phyloP scores from a whole-genome alignment of 2,797 vertebrate genomes.

The Danionella dracula region DNA sequence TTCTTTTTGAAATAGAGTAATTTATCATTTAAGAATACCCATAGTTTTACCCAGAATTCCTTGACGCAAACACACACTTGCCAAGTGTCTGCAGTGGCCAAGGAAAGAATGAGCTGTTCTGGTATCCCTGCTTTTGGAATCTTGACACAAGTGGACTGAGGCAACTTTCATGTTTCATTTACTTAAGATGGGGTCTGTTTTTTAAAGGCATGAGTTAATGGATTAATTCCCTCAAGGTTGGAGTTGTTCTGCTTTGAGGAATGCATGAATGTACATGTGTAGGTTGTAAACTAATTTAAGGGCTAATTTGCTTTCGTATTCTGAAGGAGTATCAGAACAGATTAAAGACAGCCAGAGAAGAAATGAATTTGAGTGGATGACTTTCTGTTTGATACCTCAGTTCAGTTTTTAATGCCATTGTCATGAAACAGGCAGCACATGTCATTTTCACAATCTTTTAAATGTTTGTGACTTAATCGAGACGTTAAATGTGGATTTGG shows the following conservation, averaged over 20 bases:
- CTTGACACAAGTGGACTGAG: slow-evolving; percentile 7
- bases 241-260: slow-evolving; percentile 7
- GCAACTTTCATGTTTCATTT: background rate
- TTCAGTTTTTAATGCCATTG: too few species aligned
- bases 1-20: slow-evolving; percentile 37
- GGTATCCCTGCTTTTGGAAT: slow-evolving; percentile 3
- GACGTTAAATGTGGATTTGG: background rate
- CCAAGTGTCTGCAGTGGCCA: slow-evolving; percentile 17
- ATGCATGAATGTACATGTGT: background rate
- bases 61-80: background rate
- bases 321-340: slow-evolving; percentile 1
- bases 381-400: background rate
- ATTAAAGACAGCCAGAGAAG: background rate
- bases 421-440: too few species aligned
- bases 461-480: background rate
- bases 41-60: slow-evolving; percentile 16
- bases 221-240: background rate
- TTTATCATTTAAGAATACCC: too few species aligned
- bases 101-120: slow-evolving; percentile 1
- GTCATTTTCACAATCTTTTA: background rate
- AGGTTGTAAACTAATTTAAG: background rate
- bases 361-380: background rate
- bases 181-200: background rate
- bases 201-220: slow-evolving; percentile 5
- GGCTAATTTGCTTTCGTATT: slow-evolving; percentile 24